Base-by-base conservation (phyloP, 2,888 invertebrate species). In the Drosophila mimica region DNA sequence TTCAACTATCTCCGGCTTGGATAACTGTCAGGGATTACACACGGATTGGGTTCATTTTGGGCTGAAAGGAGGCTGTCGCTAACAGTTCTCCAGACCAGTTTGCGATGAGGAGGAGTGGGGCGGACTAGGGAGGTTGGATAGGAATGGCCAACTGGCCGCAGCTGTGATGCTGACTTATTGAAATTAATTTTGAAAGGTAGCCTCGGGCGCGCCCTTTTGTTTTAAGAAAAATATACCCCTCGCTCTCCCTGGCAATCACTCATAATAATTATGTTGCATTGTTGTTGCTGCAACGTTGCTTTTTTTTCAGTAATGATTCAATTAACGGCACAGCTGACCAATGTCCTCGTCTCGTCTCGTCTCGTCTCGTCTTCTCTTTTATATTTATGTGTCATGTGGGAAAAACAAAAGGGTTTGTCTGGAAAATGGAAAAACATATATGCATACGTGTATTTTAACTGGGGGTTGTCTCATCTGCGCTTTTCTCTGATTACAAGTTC, bases 251-350 rank as follows among this genome's bases (percentile, higher is more conserved):
- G 66, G 71, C 88, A 83, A 86, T 86, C 85, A 86, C 83, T 86
- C 87, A 81, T 78, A 89, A 87, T 87, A 87, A 87, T 89, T 87
- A 80, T 89, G 83, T 68, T 77, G 81, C 86, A 89, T 87, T 89
- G 89, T 89, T 80, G 72, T 89, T 80, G 72, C 60, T 69, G 74
- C 58, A 51, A 51, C n/a, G 36, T 11, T 53, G 17, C 7, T 54
- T 36, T 73, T 66, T 76, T 67, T 46, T 33, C 20, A 20, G 56
- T 72, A 89, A 90, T 90, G 90, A 91, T 90, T 91, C 88, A 91
- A 91, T 91, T 91, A 90, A 84, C 82, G 74, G 79, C 77, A 74
- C 82, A 79, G 77, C 86, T 90, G 90, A 90, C 90, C 90, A 89
- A 71, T 74, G 79, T 68, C 65, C 57, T 59, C 43, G 62, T 28